Base-by-base conservation (phyloP, 2,113 vertebrate genomes). In the Lanius collurio region DNA sequence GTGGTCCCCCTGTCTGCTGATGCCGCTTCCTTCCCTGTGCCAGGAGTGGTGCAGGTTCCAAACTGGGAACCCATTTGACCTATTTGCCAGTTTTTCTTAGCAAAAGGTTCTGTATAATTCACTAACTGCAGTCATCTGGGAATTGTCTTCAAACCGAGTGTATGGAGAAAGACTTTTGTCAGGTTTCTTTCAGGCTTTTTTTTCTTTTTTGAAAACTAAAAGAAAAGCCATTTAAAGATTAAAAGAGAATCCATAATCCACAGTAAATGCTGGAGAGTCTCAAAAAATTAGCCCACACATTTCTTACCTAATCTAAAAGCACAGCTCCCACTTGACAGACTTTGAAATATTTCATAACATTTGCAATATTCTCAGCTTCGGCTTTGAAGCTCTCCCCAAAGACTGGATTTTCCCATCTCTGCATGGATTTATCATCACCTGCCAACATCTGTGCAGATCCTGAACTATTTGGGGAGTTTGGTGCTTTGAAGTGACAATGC, bases 311-410 rank as follows among this genome's bases (percentile, higher is more conserved):
- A 92, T 64, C 80, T 74, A 59, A 92, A 84, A 87, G 49, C 69
- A 12, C 4, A 84, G 80, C 87, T 91, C 64, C 80, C 4, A 4
- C 71, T 71, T 90, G 93, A 86, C 87, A 92, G 89, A 44, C 80
- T 74, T 81, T 31, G 89, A 93, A 84, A 93, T 83, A 47, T 81
- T 81, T 94, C 73, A 44, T 33, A 92, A 86, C 83, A 67, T 81
- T 89, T 64, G 68, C 59, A 53, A 52, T 47, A 39, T 78, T 77
- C 89, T 90, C 91, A 41, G 80, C 33, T 31, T n/a, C 76, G 28
- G 86, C 94, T 95, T 71, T 81, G 89, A 90, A 95, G 76, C 76
- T 91, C 28, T 94, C 89, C 93, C 93, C 69, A 68, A 82, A 89
- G 91, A 67, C 87, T 27, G 80, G 11, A 20, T 80, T 83, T 93